Evolutionary conservation across 2,797 vertebrate species (phyloP), one percentile per base, ranked within the genome.

Genomic region (Lithobates sylvaticus): DNA sequence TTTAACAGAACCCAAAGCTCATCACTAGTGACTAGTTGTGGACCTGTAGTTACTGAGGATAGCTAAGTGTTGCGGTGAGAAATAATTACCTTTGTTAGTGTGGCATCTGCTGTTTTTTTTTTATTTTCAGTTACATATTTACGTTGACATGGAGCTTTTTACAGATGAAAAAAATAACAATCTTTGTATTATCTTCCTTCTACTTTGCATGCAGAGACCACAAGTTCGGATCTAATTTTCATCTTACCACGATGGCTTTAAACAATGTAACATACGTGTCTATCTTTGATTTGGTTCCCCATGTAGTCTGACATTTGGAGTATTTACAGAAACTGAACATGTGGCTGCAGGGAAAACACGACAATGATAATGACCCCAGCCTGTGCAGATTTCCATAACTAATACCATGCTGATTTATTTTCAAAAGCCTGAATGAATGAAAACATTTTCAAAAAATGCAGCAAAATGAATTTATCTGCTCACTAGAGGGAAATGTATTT

Each of bases 331-430:
- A 44, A 36, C n/a, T 36, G 54, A 82, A 36, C 21, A 65, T 78
- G 80, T 27, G 58, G 10, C 75, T 83, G 80, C 39, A 73, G 75
- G 75, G 80, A 18, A 83, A 86, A 83, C 12, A 27, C 78, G 69
- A 71, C 85, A 78, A 47, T 26, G 68, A 16, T 36, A 73, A 39
- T 82, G 75, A 72, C 54, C 85, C 80, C 21, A 50, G 50, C 64
- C 85, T 73, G 68, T 36, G 39, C 69, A 78, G 39, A 87, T 87
- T 87, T 87, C 74, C 68, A 86, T 86, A 86, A 81, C 74, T 86
- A 82, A 86, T 86, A 72, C 73, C 58, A 16, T n/a, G 74, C 82
- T 86, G 74, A 86, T 82, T 81, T 86, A 50, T 81, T 54, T 65
- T 44, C 78, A 76, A 65, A 82, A 77, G 84, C 73, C 72, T 76